These are phyloP conservation scores for Eurytoma adleriae DNA, from an alignment of 2,888 invertebrate genomes.

Conservation along the genomic window DNA sequence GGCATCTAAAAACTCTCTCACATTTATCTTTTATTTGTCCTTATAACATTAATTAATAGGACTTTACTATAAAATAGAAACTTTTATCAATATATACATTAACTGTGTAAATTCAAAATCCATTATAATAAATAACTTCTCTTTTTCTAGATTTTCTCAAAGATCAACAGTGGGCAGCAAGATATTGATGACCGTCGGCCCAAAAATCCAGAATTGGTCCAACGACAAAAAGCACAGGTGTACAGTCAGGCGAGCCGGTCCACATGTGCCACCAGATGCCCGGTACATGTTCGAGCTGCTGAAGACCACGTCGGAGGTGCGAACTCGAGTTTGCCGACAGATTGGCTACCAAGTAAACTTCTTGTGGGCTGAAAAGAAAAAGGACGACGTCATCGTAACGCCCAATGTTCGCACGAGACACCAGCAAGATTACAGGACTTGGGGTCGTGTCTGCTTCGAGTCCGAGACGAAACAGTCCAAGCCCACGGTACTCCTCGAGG, in stretches of 20 bases:
- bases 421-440: constrained; percentile 77
- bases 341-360: constrained; percentile 64
- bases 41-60: too few relatives aligned
- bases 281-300: constrained; percentile 71
- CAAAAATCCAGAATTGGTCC: constrained; percentile 63
- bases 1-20: too few relatives aligned
- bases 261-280: constrained; percentile 64
- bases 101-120: too few relatives aligned
- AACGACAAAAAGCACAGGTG: constrained; percentile 53
- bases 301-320: constrained; percentile 61
- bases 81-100: too few relatives aligned
- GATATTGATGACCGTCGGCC: constrained; percentile 64
- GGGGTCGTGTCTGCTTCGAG: constrained; percentile 88
- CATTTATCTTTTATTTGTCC: too few relatives aligned
- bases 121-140: not conserved
- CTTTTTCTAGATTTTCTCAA: constrained; percentile 30
- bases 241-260: constrained; percentile 60
- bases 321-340: constrained; percentile 60
- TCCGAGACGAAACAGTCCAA: constrained; percentile 75
- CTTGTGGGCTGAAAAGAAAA: constrained; percentile 62
- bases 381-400: constrained; percentile 59
- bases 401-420: constrained; percentile 63
- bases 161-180: constrained; percentile 57
- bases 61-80: too few relatives aligned
- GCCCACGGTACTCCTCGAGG: constrained; percentile 62